A percentile compares a stretch with the other conserved stretches of the same genome.
These are phyloP conservation scores for Malurus melanocephalus DNA, from an alignment of 2,113 vertebrate species.

Conservation along the genomic window DNA sequence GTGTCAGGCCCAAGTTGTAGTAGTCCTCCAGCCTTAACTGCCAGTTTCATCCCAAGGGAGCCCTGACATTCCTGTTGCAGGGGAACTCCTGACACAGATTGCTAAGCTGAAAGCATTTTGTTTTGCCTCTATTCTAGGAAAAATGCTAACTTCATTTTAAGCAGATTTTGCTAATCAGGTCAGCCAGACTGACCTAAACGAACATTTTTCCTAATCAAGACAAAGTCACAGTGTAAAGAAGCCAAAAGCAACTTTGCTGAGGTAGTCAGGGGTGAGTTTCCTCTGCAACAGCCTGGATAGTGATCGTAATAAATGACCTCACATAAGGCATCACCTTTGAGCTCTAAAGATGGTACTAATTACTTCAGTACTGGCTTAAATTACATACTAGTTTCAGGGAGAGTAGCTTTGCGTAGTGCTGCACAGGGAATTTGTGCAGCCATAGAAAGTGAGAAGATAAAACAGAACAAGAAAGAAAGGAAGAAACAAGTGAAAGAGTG, in stretches of 20 bases:
- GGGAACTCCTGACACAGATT: slow-evolving; percentile 8
- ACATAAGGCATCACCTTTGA: slow-evolving; percentile 25
- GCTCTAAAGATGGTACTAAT: slow-evolving; percentile 33
- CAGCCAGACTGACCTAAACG: slow-evolving; percentile 35
- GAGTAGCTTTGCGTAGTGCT: background rate
- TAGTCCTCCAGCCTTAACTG: background rate
- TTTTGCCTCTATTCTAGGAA: slow-evolving; percentile 35
- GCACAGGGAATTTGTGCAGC: background rate
- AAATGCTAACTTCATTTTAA: background rate
- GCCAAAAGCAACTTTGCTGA: slow-evolving; percentile 56
- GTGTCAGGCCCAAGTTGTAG: background rate
- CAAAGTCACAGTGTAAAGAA: slow-evolving; percentile 50
- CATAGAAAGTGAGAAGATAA: background rate
- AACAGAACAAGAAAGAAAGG: background rate
- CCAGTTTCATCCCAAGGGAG: slow-evolving; percentile 8
- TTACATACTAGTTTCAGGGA: background rate
- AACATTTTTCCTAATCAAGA: slow-evolving; percentile 45
- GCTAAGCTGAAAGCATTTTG: background rate
- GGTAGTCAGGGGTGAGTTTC: slow-evolving; percentile 29
- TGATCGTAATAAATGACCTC: slow-evolving; percentile 16
- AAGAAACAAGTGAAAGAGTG: background rate
- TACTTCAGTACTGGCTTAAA: slow-evolving; percentile 12
- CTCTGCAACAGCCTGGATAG: slow-evolving; percentile 8
- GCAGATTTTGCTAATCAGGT: background rate
- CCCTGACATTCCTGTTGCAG: background rate